Percentiles rank a stretch among this genome's conserved stretches.
phyloP scores from a whole-genome alignment of 1,140 invertebrate species.

The Pinna nobilis region DNA sequence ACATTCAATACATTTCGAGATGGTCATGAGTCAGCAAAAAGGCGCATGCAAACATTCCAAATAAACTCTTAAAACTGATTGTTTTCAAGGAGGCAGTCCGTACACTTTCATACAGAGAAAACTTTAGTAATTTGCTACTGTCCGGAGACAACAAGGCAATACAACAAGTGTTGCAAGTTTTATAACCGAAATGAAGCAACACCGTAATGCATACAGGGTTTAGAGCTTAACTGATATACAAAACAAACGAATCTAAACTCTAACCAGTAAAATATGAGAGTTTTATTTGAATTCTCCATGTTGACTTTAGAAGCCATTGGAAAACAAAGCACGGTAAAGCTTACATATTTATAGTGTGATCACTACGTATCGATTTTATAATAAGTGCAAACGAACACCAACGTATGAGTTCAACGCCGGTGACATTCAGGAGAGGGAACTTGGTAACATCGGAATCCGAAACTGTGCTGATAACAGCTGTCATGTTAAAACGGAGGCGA shows the following conservation, averaged over 20 bases:
- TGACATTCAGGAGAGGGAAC: background rate
- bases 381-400: slow-evolving; percentile 9
- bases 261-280: slow-evolving; percentile 55
- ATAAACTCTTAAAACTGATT: too few species aligned
- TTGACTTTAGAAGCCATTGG: slow-evolving; percentile 49
- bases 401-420: background rate
- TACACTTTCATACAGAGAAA: too few species aligned
- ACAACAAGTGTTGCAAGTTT: too few species aligned
- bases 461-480: slow-evolving; percentile 4
- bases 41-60: too few species aligned
- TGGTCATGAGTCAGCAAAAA: too few species aligned
- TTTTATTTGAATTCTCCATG: slow-evolving; percentile 58
- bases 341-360: slow-evolving; percentile 42
- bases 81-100: too few species aligned
- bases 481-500: slow-evolving; percentile 14
- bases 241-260: slow-evolving; percentile 32
- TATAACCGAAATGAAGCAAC: slow-evolving; percentile 18
- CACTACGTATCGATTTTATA: slow-evolving; percentile 6
- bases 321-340: slow-evolving; percentile 47
- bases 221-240: slow-evolving; percentile 30
- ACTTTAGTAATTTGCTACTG: too few species aligned
- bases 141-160: too few species aligned
- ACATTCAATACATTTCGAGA: too few species aligned
- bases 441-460: slow-evolving; percentile 9
- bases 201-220: slow-evolving; percentile 10